Conservation (phyloP, 2,797 vertebrate species). For the Leptoclinus maculatus region DNA sequence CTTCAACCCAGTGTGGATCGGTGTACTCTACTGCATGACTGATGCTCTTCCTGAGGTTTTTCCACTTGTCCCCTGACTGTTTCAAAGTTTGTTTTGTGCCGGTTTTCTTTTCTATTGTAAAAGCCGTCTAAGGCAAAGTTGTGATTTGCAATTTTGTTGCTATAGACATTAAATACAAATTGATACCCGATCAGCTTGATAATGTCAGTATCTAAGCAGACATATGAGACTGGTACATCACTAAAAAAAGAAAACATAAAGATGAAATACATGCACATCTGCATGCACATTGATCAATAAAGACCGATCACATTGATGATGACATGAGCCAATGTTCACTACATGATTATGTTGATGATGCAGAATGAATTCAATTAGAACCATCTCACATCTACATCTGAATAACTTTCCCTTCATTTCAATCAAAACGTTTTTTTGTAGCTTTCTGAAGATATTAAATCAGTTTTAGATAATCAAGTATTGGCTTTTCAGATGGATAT, state of each 20-base stretch:
- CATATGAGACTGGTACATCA: not conserved
- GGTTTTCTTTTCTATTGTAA: not conserved
- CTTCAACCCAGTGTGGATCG: not conserved
- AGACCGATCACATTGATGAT: no score
- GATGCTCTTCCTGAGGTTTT: not conserved
- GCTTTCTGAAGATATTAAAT: not conserved
- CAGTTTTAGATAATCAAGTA: not conserved
- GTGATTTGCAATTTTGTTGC: not conserved
- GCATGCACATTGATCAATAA: not conserved
- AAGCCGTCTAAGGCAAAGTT: not conserved
- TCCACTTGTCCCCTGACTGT: not conserved
- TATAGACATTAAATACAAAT: not conserved
- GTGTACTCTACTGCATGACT: not conserved
- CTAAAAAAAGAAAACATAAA: not conserved
- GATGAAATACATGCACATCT: not conserved
- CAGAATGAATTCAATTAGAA: not conserved
- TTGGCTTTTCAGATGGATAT: not conserved
- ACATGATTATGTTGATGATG: not conserved
- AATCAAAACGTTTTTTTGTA: not conserved
- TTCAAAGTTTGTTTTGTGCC: not conserved
- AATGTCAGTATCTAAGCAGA: not conserved
- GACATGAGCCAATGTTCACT: not conserved
- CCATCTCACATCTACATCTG: not conserved
- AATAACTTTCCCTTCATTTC: not conserved
- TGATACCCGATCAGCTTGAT: not conserved